Conservation (phyloP, 2,113 vertebrate species). For the Carettochelys insculpta region DNA sequence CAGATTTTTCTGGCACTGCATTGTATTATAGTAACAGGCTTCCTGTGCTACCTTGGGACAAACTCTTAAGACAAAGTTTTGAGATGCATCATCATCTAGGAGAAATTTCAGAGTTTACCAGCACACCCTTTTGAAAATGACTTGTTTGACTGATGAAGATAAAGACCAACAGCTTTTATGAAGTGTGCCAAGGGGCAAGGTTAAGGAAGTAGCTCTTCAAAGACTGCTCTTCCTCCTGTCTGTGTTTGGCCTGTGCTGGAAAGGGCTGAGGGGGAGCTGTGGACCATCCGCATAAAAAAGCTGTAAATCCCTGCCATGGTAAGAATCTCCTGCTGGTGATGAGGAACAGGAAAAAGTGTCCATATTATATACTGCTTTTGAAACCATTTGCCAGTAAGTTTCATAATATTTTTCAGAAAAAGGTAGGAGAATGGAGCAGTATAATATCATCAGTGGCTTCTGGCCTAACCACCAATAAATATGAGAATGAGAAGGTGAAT, state of each 20-base stretch:
- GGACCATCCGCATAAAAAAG: not conserved
- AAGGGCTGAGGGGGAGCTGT: not conserved
- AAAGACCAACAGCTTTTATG: too few species aligned
- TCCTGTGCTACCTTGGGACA: not conserved
- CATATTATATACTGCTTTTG: not conserved
- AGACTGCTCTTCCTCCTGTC: not conserved
- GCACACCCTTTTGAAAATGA: too few species aligned
- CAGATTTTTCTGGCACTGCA: not conserved
- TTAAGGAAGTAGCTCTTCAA: rapidly evolving
- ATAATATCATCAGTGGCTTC: rapidly evolving
- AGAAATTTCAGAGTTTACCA: not conserved
- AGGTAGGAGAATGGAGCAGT: too few species aligned
- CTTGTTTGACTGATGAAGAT: too few species aligned
- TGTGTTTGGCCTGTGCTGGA: not conserved
- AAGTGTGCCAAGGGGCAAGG: not conserved
- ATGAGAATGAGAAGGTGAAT: not conserved
- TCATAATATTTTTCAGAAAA: not conserved
- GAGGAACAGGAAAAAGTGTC: not conserved
- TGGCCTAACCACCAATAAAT: rapidly evolving
- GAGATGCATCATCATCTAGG: not conserved
- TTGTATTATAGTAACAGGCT: too few species aligned
- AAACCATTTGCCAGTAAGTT: not conserved
- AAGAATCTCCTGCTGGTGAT: not conserved
- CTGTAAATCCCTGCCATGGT: not conserved
- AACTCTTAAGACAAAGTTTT: not conserved